Evolutionary conservation across 1,140 invertebrate genomes (phyloP), one percentile per base, ranked within the genome.

Genomic region (Hestina assimilis): DNA sequence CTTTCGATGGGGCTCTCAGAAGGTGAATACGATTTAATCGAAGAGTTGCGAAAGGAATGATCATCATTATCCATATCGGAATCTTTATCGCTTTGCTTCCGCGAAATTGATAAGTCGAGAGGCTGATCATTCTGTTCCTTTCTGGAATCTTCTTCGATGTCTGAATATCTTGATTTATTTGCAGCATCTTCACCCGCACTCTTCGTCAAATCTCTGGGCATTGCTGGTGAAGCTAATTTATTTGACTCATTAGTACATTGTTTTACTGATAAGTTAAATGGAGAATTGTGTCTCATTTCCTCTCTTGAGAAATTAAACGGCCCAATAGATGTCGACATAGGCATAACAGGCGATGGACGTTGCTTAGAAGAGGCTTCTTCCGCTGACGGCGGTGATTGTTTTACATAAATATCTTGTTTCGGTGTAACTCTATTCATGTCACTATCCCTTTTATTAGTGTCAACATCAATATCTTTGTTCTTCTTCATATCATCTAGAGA

Each of bases 91-190:
- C 80, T 83, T 63, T 89, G 89, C 65, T 89, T 91, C 47, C 90
- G 81, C 29, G 89, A 86, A 0, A 94, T 88, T 35, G 93, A 92
- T n/a, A 95, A 88, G 80, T 96, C 95, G 19, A 96, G 69, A 0
- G 94, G 94, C 69, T 94, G 92, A 56, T 95, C 94, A 29, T 80
- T 75, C 41, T 81, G 64, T 24, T 85, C 83, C 62, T 79, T 88
- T 52, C 75, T 82, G 11, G 50, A 38, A 9, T 81, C 79, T 41
- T 87, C 83, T 19, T 87, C 82, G 2, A 48, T 46, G 17, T 83
- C 82, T 8, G 75, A 83, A 66, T 82, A 82, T 23, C 63, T 65
- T 11, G 71, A 75, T 57, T 66, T 62, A 41, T 77, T 77, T 6
- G 83, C 79, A 17, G 61, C 66, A 20, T 81, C 73, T 15, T 57